Evolutionary conservation across 2,113 vertebrate species (phyloP), one percentile per base, ranked within the genome.

Genomic region (Odocoileus virginianus): DNA sequence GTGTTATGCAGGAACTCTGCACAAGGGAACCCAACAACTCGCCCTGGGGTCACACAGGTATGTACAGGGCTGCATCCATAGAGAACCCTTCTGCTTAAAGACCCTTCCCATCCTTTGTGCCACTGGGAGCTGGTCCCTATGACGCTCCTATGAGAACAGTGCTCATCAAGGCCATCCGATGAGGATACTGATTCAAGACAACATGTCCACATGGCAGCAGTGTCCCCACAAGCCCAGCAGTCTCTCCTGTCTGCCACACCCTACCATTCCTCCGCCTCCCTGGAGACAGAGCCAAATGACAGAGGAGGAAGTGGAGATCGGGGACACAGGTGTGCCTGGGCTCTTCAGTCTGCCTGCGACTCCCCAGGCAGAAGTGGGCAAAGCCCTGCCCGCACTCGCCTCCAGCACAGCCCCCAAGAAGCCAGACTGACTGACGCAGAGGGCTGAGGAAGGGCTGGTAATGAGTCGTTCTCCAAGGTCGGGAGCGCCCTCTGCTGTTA

Each of bases 401-500:
- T 55, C 84, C 52, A 8, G 9, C 43, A 54, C 2, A 0, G 17
- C 6, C 52, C n/a, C 83, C 27, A 52, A 30, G 89, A 58, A 91
- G 30, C 58, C 55, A 64, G 64, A 54, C 33, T 10, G 64, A 54
- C 28, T 6, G n/a, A 64, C 2, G 4, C 52, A 13, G 12, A 14
- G 6, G 5, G 11, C 16, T 15, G 43, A 91, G 47, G 15, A 84
- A 67, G 21, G 25, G 25, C 7, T 0, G 9, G 2, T 19, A 5
- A 71, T 1, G 12, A 25, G 28, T 92, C 36, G 0, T 50, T 97
- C 97, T 97, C 57, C 91, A 94, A 93, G 67, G 89, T 55, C 95
- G 89, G 71, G 94, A 4, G 91, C 91, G 61, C 98, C 98, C 98
- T 98, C 98, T 98, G 88, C 97, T 97, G 98, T 79, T 91, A 0